Conservation (phyloP, 2,888 invertebrate species). For the Rotaria sp. region DNA sequence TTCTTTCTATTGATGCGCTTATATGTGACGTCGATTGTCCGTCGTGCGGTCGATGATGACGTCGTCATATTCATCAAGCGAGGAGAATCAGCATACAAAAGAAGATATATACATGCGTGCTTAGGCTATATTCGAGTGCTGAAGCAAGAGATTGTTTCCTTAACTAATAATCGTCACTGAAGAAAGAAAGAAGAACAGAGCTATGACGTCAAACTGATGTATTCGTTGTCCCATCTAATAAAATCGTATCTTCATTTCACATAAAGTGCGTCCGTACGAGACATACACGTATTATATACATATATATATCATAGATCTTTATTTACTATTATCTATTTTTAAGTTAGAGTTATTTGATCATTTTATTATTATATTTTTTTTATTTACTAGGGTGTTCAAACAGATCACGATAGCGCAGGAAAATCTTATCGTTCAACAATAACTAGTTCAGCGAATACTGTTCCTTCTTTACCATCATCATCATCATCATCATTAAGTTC, state of each 20-base stretch:
- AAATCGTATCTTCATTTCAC: slow-evolving; percentile 12
- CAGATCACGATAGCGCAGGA: slow-evolving; percentile 8
- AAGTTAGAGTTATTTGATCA: neutral
- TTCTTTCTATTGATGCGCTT: slow-evolving; percentile 15
- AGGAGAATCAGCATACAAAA: neutral
- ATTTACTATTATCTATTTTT: neutral
- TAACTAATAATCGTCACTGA: neutral
- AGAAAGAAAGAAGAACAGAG: neutral
- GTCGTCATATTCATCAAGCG: neutral
- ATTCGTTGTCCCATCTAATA: neutral
- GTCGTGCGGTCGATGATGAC: slow-evolving; percentile 6
- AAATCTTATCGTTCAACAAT: neutral
- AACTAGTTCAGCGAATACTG: neutral
- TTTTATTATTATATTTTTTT: neutral
- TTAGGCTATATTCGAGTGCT: neutral
- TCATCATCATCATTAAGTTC: neutral
- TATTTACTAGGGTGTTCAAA: neutral
- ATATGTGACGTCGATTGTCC: slow-evolving; percentile 19
- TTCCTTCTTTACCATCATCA: neutral
- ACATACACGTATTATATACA: neutral
- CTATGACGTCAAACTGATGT: neutral
- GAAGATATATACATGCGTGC: neutral
- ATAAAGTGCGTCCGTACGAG: neutral
- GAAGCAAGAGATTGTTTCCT: neutral
- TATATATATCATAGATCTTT: neutral